Percentiles rank a stretch among this genome's conserved stretches.
These are phyloP conservation scores for Cavia porcellus DNA, from an alignment of 2,113 vertebrate genomes.

Conservation along the genomic window DNA sequence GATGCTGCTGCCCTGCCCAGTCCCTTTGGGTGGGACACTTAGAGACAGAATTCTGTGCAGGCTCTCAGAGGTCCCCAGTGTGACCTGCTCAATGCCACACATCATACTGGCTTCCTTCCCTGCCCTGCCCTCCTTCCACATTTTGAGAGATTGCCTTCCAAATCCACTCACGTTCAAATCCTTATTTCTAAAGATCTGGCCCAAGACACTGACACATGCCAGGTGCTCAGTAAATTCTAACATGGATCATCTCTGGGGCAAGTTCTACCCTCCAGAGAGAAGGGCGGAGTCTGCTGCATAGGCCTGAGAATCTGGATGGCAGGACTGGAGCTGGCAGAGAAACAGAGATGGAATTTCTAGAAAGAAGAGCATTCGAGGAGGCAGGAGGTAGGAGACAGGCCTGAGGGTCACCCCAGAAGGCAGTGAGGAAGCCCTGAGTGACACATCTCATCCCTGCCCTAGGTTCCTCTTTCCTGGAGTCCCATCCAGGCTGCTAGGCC, in stretches of 20 bases:
- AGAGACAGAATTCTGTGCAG: not conserved
- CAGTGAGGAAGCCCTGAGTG: not conserved
- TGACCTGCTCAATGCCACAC: not conserved
- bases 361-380: not conserved
- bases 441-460: not conserved
- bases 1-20: not conserved
- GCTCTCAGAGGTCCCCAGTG: not conserved
- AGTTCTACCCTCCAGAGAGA: not conserved
- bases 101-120: not conserved
- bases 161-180: not conserved
- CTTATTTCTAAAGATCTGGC: not conserved
- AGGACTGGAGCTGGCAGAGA: not conserved
- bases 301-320: not conserved
- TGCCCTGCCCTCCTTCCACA: not conserved
- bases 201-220: not conserved
- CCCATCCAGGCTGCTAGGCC: not conserved
- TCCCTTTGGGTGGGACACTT: not conserved
- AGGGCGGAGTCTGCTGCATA: not conserved
- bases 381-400: not conserved
- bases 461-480: constrained; percentile 29
- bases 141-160: not conserved
- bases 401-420: not conserved
- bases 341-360: not conserved
- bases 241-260: not conserved
- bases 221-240: not conserved